phyloP scores from a whole-genome alignment of 2,888 invertebrate species.

The Caenorhabditis plicata region DNA sequence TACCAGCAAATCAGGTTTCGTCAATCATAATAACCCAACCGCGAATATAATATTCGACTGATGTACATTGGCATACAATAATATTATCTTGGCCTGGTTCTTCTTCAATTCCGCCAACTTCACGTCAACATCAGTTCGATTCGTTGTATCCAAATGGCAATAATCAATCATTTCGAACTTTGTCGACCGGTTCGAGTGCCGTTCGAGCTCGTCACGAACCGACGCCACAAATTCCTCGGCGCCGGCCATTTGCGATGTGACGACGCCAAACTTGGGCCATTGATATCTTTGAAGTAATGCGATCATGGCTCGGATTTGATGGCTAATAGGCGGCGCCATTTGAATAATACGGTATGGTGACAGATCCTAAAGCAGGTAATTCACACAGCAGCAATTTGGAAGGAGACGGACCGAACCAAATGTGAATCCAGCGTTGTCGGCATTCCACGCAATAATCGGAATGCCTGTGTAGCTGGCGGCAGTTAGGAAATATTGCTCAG shows the following conservation, averaged over 20 bases:
- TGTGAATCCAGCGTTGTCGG: constrained; percentile 83
- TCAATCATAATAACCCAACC: constrained; percentile 11
- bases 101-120: constrained; percentile 41
- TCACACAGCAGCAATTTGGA: too few relatives aligned
- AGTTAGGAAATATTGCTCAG: constrained; percentile 57
- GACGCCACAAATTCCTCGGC: constrained; percentile 39
- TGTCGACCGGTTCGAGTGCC: constrained; percentile 39
- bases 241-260: constrained; percentile 61
- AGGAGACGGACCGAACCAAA: too few relatives aligned
- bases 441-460: constrained; percentile 95
- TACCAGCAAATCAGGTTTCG: not conserved
- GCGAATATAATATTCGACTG: constrained; percentile 68
- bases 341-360: constrained; percentile 71
- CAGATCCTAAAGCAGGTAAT: too few relatives aligned
- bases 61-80: constrained; percentile 74
- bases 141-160: constrained; percentile 46
- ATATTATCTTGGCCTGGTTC: constrained; percentile 73
- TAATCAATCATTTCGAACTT: constrained; percentile 59
- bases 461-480: constrained; percentile 72
- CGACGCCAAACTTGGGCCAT: constrained; percentile 63
- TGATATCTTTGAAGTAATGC: constrained; percentile 86
- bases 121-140: constrained; percentile 36
- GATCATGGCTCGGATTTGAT: constrained; percentile 83
- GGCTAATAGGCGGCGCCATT: constrained; percentile 91
- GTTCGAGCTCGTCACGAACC: constrained; percentile 50